Percentiles rank a stretch among this genome's conserved stretches.
Evolutionary conservation across 1,140 invertebrate genomes (phyloP).

Genomic region (Riptortus pedestris): DNA sequence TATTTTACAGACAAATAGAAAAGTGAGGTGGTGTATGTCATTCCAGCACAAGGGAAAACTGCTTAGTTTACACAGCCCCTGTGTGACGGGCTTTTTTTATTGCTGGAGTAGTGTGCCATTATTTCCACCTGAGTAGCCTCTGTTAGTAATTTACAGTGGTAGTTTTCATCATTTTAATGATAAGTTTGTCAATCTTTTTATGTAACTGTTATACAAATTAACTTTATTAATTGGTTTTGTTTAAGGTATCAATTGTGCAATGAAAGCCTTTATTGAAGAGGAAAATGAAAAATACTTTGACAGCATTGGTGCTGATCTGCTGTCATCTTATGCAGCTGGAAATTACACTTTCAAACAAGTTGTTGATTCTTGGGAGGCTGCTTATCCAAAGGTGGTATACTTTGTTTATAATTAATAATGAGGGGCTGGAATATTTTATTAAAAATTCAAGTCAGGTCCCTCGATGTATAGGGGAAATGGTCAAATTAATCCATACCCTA

Average conservation of each 20-base stretch:
- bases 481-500: background rate
- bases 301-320: background rate
- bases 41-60: too few relatives aligned
- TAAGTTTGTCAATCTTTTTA: too few relatives aligned
- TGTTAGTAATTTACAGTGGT: too few relatives aligned
- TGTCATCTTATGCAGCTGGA: background rate
- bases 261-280: background rate
- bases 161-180: too few relatives aligned
- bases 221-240: too few relatives aligned
- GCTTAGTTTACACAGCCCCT: too few relatives aligned
- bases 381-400: background rate
- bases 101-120: too few relatives aligned
- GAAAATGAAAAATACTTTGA: constrained; percentile 11
- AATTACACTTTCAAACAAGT: background rate
- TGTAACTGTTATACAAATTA: too few relatives aligned
- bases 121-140: too few relatives aligned
- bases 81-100: too few relatives aligned
- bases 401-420: background rate
- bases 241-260: background rate
- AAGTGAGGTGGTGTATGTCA: too few relatives aligned
- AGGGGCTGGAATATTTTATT: background rate
- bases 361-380: background rate
- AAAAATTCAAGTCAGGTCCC: background rate
- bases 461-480: background rate
- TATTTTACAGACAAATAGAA: too few relatives aligned